A percentile compares a stretch with the other conserved stretches of the same genome.
Evolutionary conservation across 2,113 vertebrate genomes (phyloP).

Genomic region (Azemiops feae): DNA sequence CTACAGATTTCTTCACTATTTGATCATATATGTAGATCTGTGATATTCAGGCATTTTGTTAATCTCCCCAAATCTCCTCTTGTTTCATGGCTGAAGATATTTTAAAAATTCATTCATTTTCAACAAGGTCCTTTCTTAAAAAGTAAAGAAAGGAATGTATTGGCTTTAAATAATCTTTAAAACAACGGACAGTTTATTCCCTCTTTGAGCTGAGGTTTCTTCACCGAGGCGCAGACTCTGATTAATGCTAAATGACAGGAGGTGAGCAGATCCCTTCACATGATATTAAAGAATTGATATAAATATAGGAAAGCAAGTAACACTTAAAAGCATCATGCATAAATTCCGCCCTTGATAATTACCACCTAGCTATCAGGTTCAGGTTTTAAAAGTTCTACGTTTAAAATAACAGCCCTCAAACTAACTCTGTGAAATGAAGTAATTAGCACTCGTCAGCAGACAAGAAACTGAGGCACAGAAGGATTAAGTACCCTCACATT

Average conservation of each 20-base stretch:
- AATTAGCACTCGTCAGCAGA: background rate
- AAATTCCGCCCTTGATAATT: conserved; percentile 28
- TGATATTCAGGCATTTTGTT: background rate
- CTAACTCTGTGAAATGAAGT: background rate
- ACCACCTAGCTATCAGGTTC: background rate
- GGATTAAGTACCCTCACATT: background rate
- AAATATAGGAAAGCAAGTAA: conserved; percentile 17
- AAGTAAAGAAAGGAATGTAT: background rate
- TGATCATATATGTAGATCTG: background rate
- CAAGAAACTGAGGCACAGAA: conserved; percentile 18
- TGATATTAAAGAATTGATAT: conserved; percentile 2
- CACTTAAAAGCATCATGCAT: background rate
- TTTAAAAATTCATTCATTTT: background rate
- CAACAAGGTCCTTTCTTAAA: background rate
- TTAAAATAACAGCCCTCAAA: conserved; percentile 7
- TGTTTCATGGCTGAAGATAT: background rate
- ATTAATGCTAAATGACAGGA: conserved; percentile 10
- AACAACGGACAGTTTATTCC: background rate
- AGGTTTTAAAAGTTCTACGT: background rate
- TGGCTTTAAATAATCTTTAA: background rate
- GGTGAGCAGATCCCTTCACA: conserved; percentile 16
- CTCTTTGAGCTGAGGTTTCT: background rate
- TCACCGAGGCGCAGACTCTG: conserved; percentile 9
- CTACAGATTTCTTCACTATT: background rate
- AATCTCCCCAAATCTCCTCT: background rate